Conservation (phyloP, 2,888 invertebrate species). For the Anaspis maculata region DNA sequence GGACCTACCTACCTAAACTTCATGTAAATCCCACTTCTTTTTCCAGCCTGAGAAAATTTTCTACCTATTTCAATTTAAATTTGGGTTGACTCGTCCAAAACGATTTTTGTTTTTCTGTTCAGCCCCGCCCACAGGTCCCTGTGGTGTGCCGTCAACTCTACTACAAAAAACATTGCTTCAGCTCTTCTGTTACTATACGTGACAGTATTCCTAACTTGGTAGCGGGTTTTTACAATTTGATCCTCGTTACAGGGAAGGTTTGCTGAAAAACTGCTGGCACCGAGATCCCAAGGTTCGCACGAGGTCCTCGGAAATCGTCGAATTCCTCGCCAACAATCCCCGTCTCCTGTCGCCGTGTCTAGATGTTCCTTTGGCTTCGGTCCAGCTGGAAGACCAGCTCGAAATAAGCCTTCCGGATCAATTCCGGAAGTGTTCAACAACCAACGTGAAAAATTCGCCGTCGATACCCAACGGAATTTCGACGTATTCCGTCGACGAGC, state of each 20-base stretch:
- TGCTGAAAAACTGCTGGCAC: conserved; percentile 76
- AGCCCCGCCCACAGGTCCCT: too few relatives aligned
- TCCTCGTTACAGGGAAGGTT: conserved; percentile 63
- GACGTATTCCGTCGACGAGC: conserved; percentile 2
- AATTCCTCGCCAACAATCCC: conserved; percentile 69
- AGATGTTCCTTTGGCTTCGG: conserved; percentile 65
- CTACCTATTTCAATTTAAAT: too few relatives aligned
- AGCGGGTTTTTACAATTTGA: too few relatives aligned
- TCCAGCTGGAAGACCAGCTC: conserved; percentile 60
- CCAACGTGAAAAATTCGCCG: conserved; percentile 30
- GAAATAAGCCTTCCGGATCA: conserved; percentile 45
- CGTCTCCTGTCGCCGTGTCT: conserved; percentile 69
- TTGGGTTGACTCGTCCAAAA: too few relatives aligned
- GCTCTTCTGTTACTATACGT: too few relatives aligned
- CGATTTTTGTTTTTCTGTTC: too few relatives aligned
- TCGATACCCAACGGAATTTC: conserved; percentile 13
- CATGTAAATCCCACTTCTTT: too few relatives aligned
- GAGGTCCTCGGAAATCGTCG: conserved; percentile 69
- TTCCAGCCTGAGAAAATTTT: too few relatives aligned
- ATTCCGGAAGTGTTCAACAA: conserved; percentile 40
- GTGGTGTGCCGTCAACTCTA: too few relatives aligned
- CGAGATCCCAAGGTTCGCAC: conserved; percentile 62
- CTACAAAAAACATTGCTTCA: too few relatives aligned
- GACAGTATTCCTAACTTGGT: too few relatives aligned
- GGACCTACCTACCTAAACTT: too few relatives aligned